Percentiles rank a stretch among this genome's conserved stretches.
phyloP scores from a whole-genome alignment of 2,888 invertebrate genomes.

The Clanis bilineata region DNA sequence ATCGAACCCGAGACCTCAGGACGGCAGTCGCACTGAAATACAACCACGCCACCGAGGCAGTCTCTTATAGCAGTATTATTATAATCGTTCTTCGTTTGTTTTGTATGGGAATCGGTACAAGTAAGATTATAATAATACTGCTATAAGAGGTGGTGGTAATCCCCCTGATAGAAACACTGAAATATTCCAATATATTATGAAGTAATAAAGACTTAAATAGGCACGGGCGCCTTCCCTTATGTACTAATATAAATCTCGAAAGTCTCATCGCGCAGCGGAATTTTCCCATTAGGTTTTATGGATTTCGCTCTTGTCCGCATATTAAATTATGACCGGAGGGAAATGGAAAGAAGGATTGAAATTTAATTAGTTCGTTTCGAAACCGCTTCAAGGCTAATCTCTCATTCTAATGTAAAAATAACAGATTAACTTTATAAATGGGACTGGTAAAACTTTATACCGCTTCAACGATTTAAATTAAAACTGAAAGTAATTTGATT shows the following conservation, averaged over 20 bases:
- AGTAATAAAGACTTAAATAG: conserved; percentile 29
- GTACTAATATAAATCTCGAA: conserved; percentile 69
- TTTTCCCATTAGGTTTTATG: conserved; percentile 77
- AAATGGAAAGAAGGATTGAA: conserved; percentile 57
- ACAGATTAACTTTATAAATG: neutral
- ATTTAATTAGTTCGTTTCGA: conserved; percentile 44
- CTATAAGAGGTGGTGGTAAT: too few relatives aligned
- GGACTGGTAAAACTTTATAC: neutral
- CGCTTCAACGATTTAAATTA: neutral
- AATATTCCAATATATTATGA: conserved; percentile 29
- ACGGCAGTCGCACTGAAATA: too few relatives aligned
- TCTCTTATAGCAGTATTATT: too few relatives aligned
- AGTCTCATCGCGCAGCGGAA: conserved; percentile 65
- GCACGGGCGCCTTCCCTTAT: conserved; percentile 30
- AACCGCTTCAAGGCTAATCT: neutral
- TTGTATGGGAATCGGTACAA: too few relatives aligned
- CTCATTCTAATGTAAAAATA: neutral
- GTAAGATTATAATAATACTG: too few relatives aligned
- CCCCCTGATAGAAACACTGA: conserved; percentile 22
- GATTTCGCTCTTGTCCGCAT: conserved; percentile 71
- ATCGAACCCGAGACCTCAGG: too few relatives aligned
- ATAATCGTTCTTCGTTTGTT: too few relatives aligned
- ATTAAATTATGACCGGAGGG: conserved; percentile 74
- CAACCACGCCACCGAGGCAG: too few relatives aligned
- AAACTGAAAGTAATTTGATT: neutral